Percentiles rank a stretch among this genome's conserved stretches.
phyloP scores from a whole-genome alignment of 2,797 vertebrate genomes.

The Gymnoscopelus microlampas region DNA sequence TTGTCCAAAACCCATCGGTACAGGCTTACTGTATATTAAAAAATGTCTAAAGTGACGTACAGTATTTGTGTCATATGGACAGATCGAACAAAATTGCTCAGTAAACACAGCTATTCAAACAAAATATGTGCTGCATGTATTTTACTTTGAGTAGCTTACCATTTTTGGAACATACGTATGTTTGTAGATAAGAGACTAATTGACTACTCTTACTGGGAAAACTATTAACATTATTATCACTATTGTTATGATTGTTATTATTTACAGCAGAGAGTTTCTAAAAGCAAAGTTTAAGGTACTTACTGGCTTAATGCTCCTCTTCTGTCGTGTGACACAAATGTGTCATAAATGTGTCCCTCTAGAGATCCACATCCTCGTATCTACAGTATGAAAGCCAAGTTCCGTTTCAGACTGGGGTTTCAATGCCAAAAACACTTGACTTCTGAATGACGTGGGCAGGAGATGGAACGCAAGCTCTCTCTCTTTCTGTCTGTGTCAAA shows the following conservation, averaged over 20 bases:
- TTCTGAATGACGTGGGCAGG: slow-evolving; percentile 38
- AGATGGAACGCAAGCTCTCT: not conserved
- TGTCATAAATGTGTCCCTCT: slow-evolving; percentile 11
- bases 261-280: not conserved
- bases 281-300: slow-evolving; percentile 1
- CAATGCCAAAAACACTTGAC: slow-evolving; percentile 26
- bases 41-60: no score
- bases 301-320: slow-evolving; percentile 49
- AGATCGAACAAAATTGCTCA: not conserved
- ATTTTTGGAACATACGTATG: not conserved
- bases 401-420: not conserved
- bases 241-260: not conserved
- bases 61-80: not conserved
- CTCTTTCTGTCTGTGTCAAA: slow-evolving; percentile 15
- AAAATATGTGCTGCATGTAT: slow-evolving; percentile 4
- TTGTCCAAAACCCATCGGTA: not conserved
- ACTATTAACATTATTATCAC: not conserved
- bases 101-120: slow-evolving; percentile 2
- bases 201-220: not conserved
- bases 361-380: slow-evolving; percentile 45
- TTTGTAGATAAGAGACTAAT: not conserved
- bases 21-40: not conserved
- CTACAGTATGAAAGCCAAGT: slow-evolving; percentile 16
- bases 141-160: slow-evolving; percentile 21
- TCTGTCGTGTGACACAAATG: slow-evolving; percentile 14